Evolutionary conservation across 1,140 invertebrate species (phyloP), one percentile per base, ranked within the genome.

Genomic region (Penaeus chinensis): DNA sequence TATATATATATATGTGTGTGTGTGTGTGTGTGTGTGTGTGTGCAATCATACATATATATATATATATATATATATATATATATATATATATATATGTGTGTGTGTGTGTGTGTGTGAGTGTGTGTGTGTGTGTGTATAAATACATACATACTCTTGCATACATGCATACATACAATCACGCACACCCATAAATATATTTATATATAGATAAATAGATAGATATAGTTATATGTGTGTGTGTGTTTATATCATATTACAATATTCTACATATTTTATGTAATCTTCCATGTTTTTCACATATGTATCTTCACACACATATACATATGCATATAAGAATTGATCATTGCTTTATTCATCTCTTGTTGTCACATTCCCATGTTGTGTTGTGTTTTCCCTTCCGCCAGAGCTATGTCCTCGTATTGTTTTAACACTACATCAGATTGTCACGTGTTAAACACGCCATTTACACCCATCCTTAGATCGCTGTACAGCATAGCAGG

Each of bases 131-230:
- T 69, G 11, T 69, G 11, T 69, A 79, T 54, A 79, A 5, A 79
- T 3, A 79, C 37, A 79, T 79, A 79, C 37, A 79, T 54, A 79
- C 54, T 54, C 37, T 37, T 47, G 37, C 37, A 79, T 79, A 82
- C 27, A 82, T 65, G 61, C 13, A 62, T 82, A 82, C n/a, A 63
- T 81, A 81, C 61, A 81, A 61, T 61, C 62, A 62, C 62, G 61
- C 62, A 81, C 61, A 81, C 61, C 61, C 63, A 81, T 81, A 65
- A 65, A 63, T 65, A 65, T 81, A 81, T 81, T 62, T 62, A 81
- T 81, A 81, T 81, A 81, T 81, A 81, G 0, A 81, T 81, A 81
- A 62, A 81, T 81, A 81, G 61, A 81, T 81, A 63, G 61, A 81
- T 81, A 7, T 81, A 81, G 60, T 63, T 62, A 63, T 81, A 62